Base-by-base conservation (phyloP, 2,888 invertebrate genomes). In the Agapostemon virescens region DNA sequence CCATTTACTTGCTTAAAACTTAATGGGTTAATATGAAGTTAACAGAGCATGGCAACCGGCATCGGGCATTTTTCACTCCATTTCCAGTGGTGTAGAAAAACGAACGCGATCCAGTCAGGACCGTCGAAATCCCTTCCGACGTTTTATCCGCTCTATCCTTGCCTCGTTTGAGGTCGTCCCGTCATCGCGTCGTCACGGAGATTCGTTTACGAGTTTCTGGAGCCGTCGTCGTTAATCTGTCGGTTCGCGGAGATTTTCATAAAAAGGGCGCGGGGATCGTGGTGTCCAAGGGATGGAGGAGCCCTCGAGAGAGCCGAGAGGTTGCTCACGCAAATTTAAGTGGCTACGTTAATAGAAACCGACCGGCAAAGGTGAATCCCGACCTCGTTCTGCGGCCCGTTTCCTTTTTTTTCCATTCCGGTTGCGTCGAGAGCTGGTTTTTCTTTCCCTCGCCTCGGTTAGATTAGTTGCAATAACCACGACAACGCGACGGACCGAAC, bases 401-500 rank as follows among this genome's bases (percentile, higher is more conserved):
- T 69, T 77, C 63, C 40, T 38, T 71, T 30, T 33, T 58, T 23
- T 23, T 30, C 17, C 58, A 4, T 11, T 40, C 26, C 49, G 33
- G 23, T 69, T 17, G 23, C 4, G 30, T 61, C 58, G 13, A 30
- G 55, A n/a, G 15, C 26, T n/a, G 17, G 38, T 66, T 61, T 49
- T 36, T 55, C 52, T 64, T 58, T 52, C 33, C 20, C 26, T 30
- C n/a, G 23, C 26, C 36, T 30, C 63, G 15, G 58, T 77, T 55
- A 42, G 71, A 71, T 69, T 77, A 61, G 69, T 77, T 75, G 78
- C 78, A 85, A 83, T 80, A 85, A 84, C 74, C 73, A 40, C 17
- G 15, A 23, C 58, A 1, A 45, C 42, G 52, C 23, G 17, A 40
- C 58, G 70, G 64, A 42, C 73, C 66, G 76, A 85, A 78, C 63